Base-by-base conservation (phyloP, 2,888 invertebrate genomes). In the Theristus sp. region DNA sequence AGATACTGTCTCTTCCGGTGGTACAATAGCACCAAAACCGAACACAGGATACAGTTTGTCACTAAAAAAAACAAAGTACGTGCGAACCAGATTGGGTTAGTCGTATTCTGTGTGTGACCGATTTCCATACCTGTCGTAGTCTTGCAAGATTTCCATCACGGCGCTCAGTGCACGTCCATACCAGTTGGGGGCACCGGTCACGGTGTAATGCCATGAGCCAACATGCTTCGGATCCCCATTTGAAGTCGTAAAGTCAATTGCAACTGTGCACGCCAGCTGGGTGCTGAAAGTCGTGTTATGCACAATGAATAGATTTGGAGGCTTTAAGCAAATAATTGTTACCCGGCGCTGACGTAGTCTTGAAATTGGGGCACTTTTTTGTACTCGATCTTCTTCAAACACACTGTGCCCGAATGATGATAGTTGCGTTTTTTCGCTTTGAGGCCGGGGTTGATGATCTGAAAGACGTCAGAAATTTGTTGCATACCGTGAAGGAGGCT, bases 1-100 rank as follows among this genome's bases (percentile, higher is more conserved):
- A 17, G 76, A 76, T 0, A 78, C 76, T 29, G 65, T 64, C 20
- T 76, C 76, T 62, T 75, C 71, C 1, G 77, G 78, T 20, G 78
- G 77, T 28, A 62, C 52, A 46, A 57, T 58, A 2, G 78, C 78
- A 31, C 79, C 79, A 70, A 79, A 79, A 2, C 78, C 78, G 56
- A 77, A 71, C 13, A 75, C 77, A n/a, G 78, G 77, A 64, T 77
- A 78, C 63, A 75, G 62, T 66, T 81, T 80, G 65, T 79, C 79
- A 65, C 74, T 75, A 70, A 61, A 72, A 68, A 10, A 38, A 13
- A n/a, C n/a, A n/a, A n/a, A n/a, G n/a, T n/a, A n/a, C n/a, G n/a
- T n/a, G n/a, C n/a, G n/a, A n/a, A n/a, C n/a, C n/a, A n/a, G n/a
- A n/a, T n/a, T n/a, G n/a, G n/a, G n/a, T n/a, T n/a, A n/a, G n/a